Evolutionary conservation across 2,888 invertebrate species (phyloP).

Genomic region (Aethes cnicana): DNA sequence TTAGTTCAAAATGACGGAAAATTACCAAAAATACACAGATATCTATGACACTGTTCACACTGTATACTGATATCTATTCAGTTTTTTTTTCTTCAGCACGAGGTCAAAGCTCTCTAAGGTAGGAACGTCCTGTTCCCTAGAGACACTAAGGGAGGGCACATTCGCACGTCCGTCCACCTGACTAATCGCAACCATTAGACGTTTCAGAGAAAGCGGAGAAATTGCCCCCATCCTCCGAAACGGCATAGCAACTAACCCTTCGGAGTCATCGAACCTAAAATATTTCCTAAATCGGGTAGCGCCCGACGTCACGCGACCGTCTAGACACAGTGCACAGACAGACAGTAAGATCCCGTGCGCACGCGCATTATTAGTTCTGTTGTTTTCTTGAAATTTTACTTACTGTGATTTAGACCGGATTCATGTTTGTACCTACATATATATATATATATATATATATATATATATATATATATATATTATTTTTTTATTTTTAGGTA

Average conservation of each 20-base stretch:
- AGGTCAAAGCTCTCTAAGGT: neutral
- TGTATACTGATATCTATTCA: too few species aligned
- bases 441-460: too few species aligned
- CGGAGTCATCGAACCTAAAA: slow-evolving; percentile 72
- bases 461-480: too few species aligned
- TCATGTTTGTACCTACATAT: too few species aligned
- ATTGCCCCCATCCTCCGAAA: slow-evolving; percentile 49
- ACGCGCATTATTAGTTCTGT: neutral
- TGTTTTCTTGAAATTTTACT: too few species aligned
- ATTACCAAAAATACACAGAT: too few species aligned
- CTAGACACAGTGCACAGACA: slow-evolving; percentile 28
- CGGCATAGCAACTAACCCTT: slow-evolving; percentile 44
- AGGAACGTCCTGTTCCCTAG: slow-evolving; percentile 21
- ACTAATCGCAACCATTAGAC: slow-evolving; percentile 3
- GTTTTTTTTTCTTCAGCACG: too few species aligned
- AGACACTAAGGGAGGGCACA: slow-evolving; percentile 7
- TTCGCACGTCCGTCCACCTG: slow-evolving; percentile 23
- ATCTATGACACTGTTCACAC: too few species aligned
- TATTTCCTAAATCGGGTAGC: slow-evolving; percentile 77
- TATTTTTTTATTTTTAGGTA: too few species aligned
- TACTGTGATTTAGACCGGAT: too few species aligned
- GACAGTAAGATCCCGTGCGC: slow-evolving; percentile 11
- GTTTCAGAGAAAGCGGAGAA: slow-evolving; percentile 30
- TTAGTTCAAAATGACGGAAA: too few species aligned
- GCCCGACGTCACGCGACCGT: slow-evolving; percentile 64